Percentiles rank a stretch among this genome's conserved stretches.
Evolutionary conservation across 2,888 invertebrate species (phyloP).

Genomic region (Xestobium rufovillosum): DNA sequence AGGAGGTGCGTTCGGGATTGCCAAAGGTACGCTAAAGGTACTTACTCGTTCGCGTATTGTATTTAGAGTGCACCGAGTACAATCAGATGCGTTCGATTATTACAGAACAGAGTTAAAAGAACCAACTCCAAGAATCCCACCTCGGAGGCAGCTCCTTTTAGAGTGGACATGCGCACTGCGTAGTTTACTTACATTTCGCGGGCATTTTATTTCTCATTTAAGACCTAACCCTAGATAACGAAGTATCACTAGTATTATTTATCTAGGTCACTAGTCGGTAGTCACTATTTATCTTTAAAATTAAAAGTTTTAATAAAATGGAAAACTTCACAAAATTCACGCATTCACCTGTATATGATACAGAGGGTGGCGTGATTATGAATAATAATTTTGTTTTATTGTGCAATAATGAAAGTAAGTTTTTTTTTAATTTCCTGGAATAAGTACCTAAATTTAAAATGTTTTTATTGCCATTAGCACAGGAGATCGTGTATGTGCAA

Average conservation of each 20-base stretch:
- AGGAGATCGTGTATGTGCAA: neutral
- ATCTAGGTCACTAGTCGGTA: too few relatives aligned
- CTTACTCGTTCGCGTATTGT: neutral
- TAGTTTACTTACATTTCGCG: neutral
- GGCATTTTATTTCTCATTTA: neutral
- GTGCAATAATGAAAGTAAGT: constrained; percentile 2
- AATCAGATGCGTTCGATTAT: neutral
- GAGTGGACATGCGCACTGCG: constrained; percentile 1
- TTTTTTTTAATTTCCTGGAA: neutral
- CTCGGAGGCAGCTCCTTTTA: neutral
- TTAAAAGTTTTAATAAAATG: too few relatives aligned
- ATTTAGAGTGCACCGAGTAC: neutral
- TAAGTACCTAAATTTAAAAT: neutral
- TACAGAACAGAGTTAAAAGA: constrained; percentile 1
- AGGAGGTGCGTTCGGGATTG: constrained; percentile 2
- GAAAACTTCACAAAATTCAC: neutral
- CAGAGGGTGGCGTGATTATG: neutral
- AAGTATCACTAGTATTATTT: neutral
- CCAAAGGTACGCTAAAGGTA: neutral
- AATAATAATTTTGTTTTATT: neutral
- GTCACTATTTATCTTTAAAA: too few relatives aligned
- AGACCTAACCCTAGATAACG: neutral
- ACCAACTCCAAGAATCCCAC: constrained; percentile 1
- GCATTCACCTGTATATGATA: constrained; percentile 1
- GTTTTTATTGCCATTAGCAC: neutral